Evolutionary conservation across 2,113 vertebrate species (phyloP), one percentile per base, ranked within the genome.

Genomic region (Pampusana beccarii): DNA sequence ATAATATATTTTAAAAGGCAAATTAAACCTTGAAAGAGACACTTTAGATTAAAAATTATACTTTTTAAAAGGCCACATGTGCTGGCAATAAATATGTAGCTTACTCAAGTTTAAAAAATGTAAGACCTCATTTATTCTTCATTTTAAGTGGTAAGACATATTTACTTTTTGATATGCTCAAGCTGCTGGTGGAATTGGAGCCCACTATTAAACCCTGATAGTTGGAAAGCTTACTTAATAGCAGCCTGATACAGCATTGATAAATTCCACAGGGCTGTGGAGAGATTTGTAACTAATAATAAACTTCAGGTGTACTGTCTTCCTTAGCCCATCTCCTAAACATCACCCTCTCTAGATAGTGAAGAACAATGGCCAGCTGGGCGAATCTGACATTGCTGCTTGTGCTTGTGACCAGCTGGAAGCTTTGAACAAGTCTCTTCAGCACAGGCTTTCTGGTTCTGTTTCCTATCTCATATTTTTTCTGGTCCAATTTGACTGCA

Each of bases 141-240:
- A 44, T 44, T 75, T 18, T n/a, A 92, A 87, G 57, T 50, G 33
- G 42, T 25, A 81, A 53, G 6, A 92, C 38, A 64, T 61, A 85
- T 67, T 95, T 95, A 74, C 34, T 89, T 93, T 78, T 75, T 85
- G 38, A 87, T 89, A 75, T 36, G 19, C 48, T 93, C 38, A 85
- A 81, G 34, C 42, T 95, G 75, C 44, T 18, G 7, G 26, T n/a
- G 38, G 69, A 88, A 79, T 44, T 92, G 57, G 56, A 87, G 57
- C 74, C 72, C 51, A 48, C 33, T 64, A 79, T 84, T 61, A 93
- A 31, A 33, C 42, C 48, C 34, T 74, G 60, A 44, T 29, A 91
- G 29, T 38, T 71, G 69, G 28, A 83, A 92, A 87, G 38, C 56
- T 64, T 74, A 74, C 46, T 74, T 34, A 46, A 34, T 34, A 25